phyloP scores from a whole-genome alignment of 2,888 invertebrate species.

The Cheilosia soror region DNA sequence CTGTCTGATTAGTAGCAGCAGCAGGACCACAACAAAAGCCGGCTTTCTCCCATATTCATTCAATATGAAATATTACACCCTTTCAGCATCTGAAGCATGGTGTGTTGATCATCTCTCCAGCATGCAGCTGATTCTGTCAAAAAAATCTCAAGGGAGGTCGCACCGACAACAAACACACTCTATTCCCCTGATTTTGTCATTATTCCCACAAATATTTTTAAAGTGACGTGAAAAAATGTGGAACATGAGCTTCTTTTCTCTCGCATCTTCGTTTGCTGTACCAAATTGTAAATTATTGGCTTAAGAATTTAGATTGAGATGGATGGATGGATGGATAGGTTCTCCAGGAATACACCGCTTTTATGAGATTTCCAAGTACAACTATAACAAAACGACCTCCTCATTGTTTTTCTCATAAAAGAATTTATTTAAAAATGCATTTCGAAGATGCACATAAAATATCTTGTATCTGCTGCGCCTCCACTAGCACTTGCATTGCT shows the following conservation, averaged over 20 bases:
- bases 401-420: constrained; percentile 48
- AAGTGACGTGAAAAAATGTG: constrained; percentile 29
- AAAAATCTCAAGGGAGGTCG: constrained; percentile 58
- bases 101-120: constrained; percentile 11
- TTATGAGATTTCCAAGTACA: constrained; percentile 69
- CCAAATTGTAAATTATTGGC: constrained; percentile 64
- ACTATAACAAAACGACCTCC: constrained; percentile 47
- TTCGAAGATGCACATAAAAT: constrained; percentile 1
- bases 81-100: constrained; percentile 19
- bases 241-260: constrained; percentile 54
- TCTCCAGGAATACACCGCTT: constrained; percentile 50
- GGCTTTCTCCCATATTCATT: not conserved
- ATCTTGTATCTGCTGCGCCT: constrained; percentile 7
- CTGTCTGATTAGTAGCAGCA: constrained; percentile 28
- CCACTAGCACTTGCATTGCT: not conserved
- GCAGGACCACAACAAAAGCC: constrained; percentile 20
- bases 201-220: constrained; percentile 36
- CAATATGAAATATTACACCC: constrained; percentile 56
- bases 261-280: no score
- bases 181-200: constrained; percentile 13
- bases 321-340: constrained; percentile 42
- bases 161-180: not conserved
- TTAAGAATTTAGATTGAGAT: constrained; percentile 40
- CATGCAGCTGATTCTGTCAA: constrained; percentile 28
- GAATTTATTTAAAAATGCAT: constrained; percentile 31